Conservation (phyloP, 2,113 vertebrate genomes). For the Pedetes capensis region DNA sequence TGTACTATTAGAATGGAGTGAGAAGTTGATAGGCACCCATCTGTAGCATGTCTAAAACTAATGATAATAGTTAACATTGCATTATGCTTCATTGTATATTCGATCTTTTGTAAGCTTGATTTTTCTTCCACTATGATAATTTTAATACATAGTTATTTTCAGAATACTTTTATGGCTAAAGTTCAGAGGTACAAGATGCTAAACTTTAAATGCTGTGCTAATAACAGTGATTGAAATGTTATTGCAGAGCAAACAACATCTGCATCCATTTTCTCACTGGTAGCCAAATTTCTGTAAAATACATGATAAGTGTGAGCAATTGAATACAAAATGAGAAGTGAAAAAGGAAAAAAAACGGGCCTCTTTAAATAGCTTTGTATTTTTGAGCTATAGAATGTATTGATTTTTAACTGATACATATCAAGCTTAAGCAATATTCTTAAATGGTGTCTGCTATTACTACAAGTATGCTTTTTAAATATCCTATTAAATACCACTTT, state of each 20-base stretch:
- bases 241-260: fast-evolving
- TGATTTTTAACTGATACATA: not conserved
- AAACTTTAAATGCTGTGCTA: not conserved
- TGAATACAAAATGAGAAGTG: not conserved
- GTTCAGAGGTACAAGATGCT: not conserved
- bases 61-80: not conserved
- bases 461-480: not conserved
- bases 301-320: not conserved
- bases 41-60: not conserved
- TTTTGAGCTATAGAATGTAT: not conserved
- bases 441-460: not conserved
- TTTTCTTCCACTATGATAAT: not conserved
- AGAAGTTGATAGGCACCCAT: not conserved
- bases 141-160: not conserved
- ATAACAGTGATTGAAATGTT: not conserved
- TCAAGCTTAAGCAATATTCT: not conserved
- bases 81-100: not conserved
- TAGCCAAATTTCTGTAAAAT: not conserved
- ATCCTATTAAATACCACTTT: not conserved
- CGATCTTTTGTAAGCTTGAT: not conserved
- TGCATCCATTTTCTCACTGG: not conserved
- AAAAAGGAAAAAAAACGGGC: not conserved
- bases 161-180: not conserved
- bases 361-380: not conserved
- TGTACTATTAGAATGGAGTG: not conserved